Percentiles rank a stretch among this genome's conserved stretches.
These are phyloP conservation scores for Tenthredo distinguenda DNA, from an alignment of 2,888 invertebrate species.

Conservation along the genomic window DNA sequence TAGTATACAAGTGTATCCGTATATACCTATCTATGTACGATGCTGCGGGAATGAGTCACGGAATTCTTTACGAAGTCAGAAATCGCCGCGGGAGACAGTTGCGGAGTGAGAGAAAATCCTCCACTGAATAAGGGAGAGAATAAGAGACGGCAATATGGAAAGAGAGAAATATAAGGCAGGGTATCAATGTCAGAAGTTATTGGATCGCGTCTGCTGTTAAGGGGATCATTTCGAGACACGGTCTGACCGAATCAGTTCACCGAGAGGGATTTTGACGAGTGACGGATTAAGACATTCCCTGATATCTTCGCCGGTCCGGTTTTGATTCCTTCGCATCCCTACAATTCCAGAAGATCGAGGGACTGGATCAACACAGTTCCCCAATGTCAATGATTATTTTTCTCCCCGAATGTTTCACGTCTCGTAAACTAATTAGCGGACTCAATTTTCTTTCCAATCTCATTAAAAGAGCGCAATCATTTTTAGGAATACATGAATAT, in stretches of 20 bases:
- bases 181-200: slow-evolving; percentile 63
- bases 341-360: neutral
- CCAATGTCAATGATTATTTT: neutral
- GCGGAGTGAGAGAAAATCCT: neutral
- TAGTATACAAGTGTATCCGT: neutral
- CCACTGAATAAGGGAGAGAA: neutral
- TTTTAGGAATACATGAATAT: no score
- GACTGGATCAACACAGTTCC: neutral
- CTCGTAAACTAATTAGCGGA: neutral
- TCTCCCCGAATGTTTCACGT: neutral
- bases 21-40: neutral
- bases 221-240: slow-evolving; percentile 63
- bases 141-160: neutral
- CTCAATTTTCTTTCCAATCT: neutral
- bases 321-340: neutral
- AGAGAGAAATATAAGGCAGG: slow-evolving; percentile 15
- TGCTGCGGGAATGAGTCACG: neutral
- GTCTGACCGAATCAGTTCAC: slow-evolving; percentile 61
- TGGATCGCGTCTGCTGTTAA: slow-evolving; percentile 63
- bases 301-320: slow-evolving; percentile 6
- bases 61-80: neutral
- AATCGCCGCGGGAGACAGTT: neutral
- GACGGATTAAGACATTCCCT: slow-evolving; percentile 60
- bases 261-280: slow-evolving; percentile 58
- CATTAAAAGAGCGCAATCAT: no score